phyloP scores from a whole-genome alignment of 2,797 vertebrate genomes.

The Pipistrellus pygmaeus region DNA sequence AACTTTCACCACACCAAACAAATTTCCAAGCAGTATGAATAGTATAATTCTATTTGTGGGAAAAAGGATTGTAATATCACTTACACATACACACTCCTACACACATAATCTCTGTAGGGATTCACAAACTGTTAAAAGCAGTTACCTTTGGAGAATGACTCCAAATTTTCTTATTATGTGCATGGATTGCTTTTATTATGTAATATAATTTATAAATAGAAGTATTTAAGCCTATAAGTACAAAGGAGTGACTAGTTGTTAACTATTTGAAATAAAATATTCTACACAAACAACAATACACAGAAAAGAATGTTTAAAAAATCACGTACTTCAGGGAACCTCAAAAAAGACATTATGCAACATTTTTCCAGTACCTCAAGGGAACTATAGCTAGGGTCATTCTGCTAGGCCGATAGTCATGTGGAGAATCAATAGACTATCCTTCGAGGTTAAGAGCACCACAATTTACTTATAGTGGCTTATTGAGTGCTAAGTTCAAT shows the following conservation, averaged over 20 bases:
- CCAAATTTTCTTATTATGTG: slow-evolving; percentile 25
- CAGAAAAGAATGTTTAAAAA: slow-evolving; percentile 26
- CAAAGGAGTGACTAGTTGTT: slow-evolving; percentile 35
- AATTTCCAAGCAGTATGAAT: neutral
- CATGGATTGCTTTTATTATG: slow-evolving; percentile 41
- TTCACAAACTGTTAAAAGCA: slow-evolving; percentile 10
- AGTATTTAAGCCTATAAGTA: neutral
- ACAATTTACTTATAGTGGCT: slow-evolving; percentile 80
- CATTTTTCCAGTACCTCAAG: slow-evolving; percentile 18
- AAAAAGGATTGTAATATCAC: neutral
- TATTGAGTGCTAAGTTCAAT: slow-evolving; percentile 80
- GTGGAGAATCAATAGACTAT: slow-evolving; percentile 71
- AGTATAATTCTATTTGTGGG: neutral
- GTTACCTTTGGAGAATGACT: slow-evolving; percentile 51
- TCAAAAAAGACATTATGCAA: slow-evolving; percentile 52
- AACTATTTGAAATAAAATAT: slow-evolving; percentile 57
- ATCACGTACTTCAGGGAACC: slow-evolving; percentile 3
- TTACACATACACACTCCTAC: neutral
- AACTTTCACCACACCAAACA: neutral
- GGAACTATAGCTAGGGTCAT: neutral
- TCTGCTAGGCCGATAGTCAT: slow-evolving; percentile 34
- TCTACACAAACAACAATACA: neutral
- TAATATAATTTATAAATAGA: slow-evolving; percentile 41
- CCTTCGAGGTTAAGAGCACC: slow-evolving; percentile 75
- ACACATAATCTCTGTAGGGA: neutral